phyloP scores from a whole-genome alignment of 2,113 vertebrate genomes.

The Sorex araneus region DNA sequence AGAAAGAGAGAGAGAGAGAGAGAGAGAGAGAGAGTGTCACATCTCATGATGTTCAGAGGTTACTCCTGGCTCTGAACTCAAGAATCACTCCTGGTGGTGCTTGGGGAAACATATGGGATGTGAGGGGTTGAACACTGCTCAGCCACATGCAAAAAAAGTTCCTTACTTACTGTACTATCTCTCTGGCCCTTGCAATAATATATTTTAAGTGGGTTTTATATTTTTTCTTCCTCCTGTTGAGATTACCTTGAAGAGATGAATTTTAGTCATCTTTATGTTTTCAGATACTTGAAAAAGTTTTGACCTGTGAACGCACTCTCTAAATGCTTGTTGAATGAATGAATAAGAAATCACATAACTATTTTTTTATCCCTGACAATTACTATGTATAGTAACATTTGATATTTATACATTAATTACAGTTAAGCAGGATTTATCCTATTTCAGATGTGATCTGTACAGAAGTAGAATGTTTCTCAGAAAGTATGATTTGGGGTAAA shows the following conservation, averaged over 20 bases:
- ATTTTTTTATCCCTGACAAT: neutral
- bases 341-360: neutral
- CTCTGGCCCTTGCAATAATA: neutral
- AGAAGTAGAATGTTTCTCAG: neutral
- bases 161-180: too few species aligned
- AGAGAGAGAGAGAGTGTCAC: too few species aligned
- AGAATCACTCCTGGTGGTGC: too few species aligned
- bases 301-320: neutral
- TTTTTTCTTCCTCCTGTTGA: neutral
- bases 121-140: too few species aligned
- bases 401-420: conserved; percentile 7
- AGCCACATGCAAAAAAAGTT: too few species aligned
- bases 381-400: neutral
- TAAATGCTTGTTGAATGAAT: conserved; percentile 43
- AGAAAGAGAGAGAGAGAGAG: too few species aligned
- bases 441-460: conserved; percentile 24
- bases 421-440: conserved; percentile 3
- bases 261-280: conserved; percentile 45
- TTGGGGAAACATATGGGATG: too few species aligned
- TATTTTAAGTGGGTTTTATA: conserved; percentile 16
- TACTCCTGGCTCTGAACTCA: too few species aligned
- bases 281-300: conserved; percentile 30
- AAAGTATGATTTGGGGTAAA: conserved; percentile 7
- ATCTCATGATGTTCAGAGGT: too few species aligned
- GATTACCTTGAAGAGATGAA: neutral